These are phyloP conservation scores for Sinopyrophorus schimmeli DNA, from an alignment of 2,888 invertebrate species.

Conservation along the genomic window DNA sequence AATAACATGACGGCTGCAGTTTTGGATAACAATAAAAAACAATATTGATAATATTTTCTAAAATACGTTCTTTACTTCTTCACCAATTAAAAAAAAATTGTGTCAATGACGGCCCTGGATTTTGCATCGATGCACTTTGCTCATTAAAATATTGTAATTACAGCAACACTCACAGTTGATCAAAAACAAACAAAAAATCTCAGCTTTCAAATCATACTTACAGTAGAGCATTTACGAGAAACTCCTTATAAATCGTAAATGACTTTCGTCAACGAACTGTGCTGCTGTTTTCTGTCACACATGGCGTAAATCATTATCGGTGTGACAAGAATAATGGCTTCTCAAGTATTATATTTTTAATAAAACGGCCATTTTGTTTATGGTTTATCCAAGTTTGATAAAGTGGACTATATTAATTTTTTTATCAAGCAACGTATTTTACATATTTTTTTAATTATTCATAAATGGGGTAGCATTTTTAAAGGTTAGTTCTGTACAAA, in stretches of 20 bases:
- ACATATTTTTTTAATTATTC: too few relatives aligned
- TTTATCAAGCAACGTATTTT: too few relatives aligned
- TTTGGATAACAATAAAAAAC: too few relatives aligned
- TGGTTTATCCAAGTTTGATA: too few relatives aligned
- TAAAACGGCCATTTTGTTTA: constrained; percentile 46
- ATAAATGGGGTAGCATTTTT: too few relatives aligned
- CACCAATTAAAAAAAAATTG: constrained; percentile 20
- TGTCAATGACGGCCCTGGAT: constrained; percentile 20
- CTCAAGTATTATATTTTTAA: constrained; percentile 43
- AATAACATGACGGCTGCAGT: too few relatives aligned
- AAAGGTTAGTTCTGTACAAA: too few relatives aligned
- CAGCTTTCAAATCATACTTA: constrained; percentile 42
- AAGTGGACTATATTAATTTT: too few relatives aligned
- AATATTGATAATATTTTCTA: too few relatives aligned
- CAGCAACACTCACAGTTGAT: constrained; percentile 40
- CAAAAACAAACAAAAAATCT: constrained; percentile 40
- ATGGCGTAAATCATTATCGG: constrained; percentile 34
- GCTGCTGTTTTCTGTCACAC: constrained; percentile 41
- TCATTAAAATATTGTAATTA: constrained; percentile 55
- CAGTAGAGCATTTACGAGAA: constrained; percentile 32
- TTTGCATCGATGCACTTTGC: constrained; percentile 52
- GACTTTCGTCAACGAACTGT: constrained; percentile 30
- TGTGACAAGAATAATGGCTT: constrained; percentile 37
- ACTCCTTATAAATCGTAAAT: constrained; percentile 13
- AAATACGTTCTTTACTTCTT: too few relatives aligned